These are phyloP conservation scores for Chamaea fasciata DNA, from an alignment of 2,113 vertebrate species.

Conservation along the genomic window DNA sequence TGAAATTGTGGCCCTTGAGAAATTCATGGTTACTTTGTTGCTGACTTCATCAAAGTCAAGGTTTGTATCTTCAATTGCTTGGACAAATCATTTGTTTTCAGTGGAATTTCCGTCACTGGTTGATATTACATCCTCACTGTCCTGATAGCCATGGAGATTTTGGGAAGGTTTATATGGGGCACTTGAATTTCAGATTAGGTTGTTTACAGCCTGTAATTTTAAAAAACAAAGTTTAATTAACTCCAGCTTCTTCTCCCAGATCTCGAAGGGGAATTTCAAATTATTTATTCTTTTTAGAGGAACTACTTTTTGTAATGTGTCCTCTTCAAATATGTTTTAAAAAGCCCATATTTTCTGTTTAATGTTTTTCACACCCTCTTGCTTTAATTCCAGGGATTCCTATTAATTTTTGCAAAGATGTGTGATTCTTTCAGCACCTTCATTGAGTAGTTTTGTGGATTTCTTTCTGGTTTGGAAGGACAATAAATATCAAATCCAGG, in stretches of 20 bases:
- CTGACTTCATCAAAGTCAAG: neutral
- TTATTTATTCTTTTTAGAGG: neutral
- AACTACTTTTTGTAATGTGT: neutral
- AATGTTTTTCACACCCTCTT: neutral
- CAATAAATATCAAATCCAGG: neutral
- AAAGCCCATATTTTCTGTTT: neutral
- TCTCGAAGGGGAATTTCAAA: neutral
- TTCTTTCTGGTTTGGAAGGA: neutral
- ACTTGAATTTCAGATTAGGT: neutral
- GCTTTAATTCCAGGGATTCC: neutral
- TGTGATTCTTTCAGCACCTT: neutral
- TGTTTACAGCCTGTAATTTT: neutral
- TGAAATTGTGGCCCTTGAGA: neutral
- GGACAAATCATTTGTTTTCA: neutral
- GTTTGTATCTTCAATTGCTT: neutral
- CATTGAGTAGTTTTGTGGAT: accelerated
- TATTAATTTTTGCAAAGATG: neutral
- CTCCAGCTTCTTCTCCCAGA: neutral
- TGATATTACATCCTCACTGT: neutral
- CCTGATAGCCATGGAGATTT: neutral
- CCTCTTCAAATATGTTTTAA: neutral
- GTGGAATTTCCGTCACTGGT: neutral
- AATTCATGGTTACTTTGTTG: neutral
- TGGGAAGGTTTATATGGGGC: neutral
- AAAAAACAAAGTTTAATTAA: neutral